These are phyloP conservation scores for Drosophila mayri DNA, from an alignment of 1,140 invertebrate species.

Conservation along the genomic window DNA sequence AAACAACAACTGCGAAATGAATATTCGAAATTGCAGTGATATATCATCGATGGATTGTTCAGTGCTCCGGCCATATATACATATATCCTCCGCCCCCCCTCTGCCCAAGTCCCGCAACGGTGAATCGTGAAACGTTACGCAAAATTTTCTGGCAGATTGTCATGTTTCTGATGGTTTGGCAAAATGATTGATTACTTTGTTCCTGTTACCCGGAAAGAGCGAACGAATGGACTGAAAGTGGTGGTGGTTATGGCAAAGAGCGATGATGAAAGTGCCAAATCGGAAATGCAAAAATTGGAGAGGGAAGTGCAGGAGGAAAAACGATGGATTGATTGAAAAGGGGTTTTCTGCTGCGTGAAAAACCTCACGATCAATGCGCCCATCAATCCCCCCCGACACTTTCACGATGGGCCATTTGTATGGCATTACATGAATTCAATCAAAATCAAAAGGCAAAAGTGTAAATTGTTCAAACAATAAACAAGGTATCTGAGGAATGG, in stretches of 20 bases:
- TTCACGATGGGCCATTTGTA: slow-evolving; percentile 7
- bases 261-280: slow-evolving; percentile 37
- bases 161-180: slow-evolving; percentile 76
- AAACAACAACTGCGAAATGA: slow-evolving; percentile 68
- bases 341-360: neutral
- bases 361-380: slow-evolving; percentile 1
- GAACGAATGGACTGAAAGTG: slow-evolving; percentile 10
- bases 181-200: slow-evolving; percentile 80
- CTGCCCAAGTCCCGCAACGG: slow-evolving; percentile 5
- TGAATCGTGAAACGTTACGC: slow-evolving; percentile 61
- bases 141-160: slow-evolving; percentile 76
- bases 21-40: slow-evolving; percentile 77
- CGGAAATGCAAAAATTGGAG: slow-evolving; percentile 54
- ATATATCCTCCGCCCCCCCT: neutral
- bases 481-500: neutral
- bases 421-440: slow-evolving; percentile 12
- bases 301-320: slow-evolving; percentile 16
- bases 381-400: slow-evolving; percentile 22
- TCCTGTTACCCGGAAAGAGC: slow-evolving; percentile 52
- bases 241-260: slow-evolving; percentile 3
- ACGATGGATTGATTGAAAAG: slow-evolving; percentile 41
- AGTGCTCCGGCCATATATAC: neutral
- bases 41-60: slow-evolving; percentile 73
- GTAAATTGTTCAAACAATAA: neutral
- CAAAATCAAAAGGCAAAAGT: slow-evolving; percentile 3